A percentile compares a stretch with the other conserved stretches of the same genome.
Evolutionary conservation across 2,797 vertebrate genomes (phyloP).

Genomic region (Pelobates cultripes): DNA sequence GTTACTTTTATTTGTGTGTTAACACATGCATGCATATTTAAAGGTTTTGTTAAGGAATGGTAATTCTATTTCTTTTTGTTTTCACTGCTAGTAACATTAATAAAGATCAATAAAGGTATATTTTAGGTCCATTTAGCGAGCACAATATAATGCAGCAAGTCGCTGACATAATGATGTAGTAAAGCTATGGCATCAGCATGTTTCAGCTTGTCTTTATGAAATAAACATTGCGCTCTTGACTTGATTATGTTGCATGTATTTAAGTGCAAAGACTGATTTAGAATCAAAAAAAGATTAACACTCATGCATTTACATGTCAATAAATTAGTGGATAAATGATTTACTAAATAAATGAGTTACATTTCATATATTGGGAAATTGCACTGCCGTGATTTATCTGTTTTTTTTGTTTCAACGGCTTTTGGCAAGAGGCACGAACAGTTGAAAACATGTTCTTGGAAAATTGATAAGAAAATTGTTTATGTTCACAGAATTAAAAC

Average conservation of each 20-base stretch:
- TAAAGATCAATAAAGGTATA: slow-evolving; percentile 36
- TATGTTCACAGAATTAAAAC: slow-evolving; percentile 23
- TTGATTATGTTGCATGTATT: slow-evolving; percentile 32
- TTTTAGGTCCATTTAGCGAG: slow-evolving; percentile 12
- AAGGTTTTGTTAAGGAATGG: background rate
- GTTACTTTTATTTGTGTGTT: too few species aligned
- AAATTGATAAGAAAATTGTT: slow-evolving; percentile 35
- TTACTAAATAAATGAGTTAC: slow-evolving; percentile 25
- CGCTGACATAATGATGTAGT: slow-evolving; percentile 15
- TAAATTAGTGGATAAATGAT: slow-evolving; percentile 36
- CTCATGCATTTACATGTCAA: slow-evolving; percentile 22
- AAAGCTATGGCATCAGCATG: slow-evolving; percentile 9
- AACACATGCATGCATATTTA: too few species aligned
- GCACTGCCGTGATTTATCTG: slow-evolving; percentile 20
- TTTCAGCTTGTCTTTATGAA: slow-evolving; percentile 29
- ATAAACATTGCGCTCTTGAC: slow-evolving; percentile 41
- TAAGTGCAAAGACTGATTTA: slow-evolving; percentile 19
- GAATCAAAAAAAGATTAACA: slow-evolving; percentile 21
- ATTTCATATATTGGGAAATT: slow-evolving; percentile 3
- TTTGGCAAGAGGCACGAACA: slow-evolving; percentile 13
- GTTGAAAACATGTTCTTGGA: slow-evolving; percentile 17
- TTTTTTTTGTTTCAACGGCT: slow-evolving; percentile 32
- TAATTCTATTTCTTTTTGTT: background rate
- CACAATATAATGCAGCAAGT: background rate
- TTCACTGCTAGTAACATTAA: slow-evolving; percentile 38